Base-by-base conservation (phyloP, 2,797 vertebrate species). In the Pangasius djambal region DNA sequence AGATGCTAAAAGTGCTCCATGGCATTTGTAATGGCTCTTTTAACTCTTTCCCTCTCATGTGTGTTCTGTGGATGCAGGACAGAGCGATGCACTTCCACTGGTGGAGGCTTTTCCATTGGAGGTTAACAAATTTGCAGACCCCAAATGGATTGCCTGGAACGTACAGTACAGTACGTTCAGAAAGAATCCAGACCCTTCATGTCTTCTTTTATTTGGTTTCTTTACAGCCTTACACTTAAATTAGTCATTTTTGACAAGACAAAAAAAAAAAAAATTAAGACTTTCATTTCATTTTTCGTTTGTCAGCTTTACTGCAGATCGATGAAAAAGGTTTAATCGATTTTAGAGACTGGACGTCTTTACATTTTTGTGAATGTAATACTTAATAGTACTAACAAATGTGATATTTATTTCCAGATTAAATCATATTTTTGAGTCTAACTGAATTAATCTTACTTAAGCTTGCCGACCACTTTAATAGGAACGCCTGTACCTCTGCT, bases 11-110 rank as follows among this genome's bases (percentile, higher is more conserved):
- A 93, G 92, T 91, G 92, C 91, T 93, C 91, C 67, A 74, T 90
- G 89, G 93, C 95, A 95, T 95, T 90, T 85, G 93, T 96, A 96
- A 96, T 96, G 94, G 93, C 92, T 92, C 91, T 95, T 94, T 96
- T 95, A 94, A 95, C 94, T 94, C 95, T 93, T 93, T 93, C 93
- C 86, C 92, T 92, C 95, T 92, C 48, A 31, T 40, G 63, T 88
- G 89, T 77, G 61, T 91, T 87, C 89, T 44, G 65, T 13, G 77
- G 87, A 89, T 67, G 18, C 70, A 40, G 59, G 52, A 79, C 83
- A 63, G 78, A 81, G 83, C 50, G 18, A 52, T 84, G 78, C 69
- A 82, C 85, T 86, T 87, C 61, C 57, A 78, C 81, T 89, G 67
- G 84, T 69, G 83, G 61, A 63, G 75, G 74, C 70, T 86, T 89